phyloP scores from a whole-genome alignment of 2,113 vertebrate genomes.

The Hippocampus comes region DNA sequence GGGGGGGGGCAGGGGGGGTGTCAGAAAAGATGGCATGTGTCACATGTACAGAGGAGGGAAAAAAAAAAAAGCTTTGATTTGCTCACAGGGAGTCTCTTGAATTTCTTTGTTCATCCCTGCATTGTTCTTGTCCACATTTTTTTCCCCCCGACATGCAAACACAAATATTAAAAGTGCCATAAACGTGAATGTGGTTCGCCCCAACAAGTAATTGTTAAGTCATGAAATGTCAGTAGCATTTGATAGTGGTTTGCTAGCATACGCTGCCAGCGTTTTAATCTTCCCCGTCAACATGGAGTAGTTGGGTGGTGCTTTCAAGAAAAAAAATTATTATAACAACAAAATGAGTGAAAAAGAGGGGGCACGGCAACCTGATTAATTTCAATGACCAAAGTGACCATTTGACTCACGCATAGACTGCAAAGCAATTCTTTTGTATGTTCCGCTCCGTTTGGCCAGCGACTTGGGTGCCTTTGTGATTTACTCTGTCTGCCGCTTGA shows the following conservation, averaged over 20 bases:
- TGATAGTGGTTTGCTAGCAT: constrained; percentile 16
- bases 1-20: constrained; percentile 6
- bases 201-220: not conserved
- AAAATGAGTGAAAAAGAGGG: no score
- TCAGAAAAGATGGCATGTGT: constrained; percentile 20
- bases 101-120: not conserved
- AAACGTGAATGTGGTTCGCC: constrained; percentile 29
- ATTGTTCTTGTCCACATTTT: constrained; percentile 25
- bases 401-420: not conserved
- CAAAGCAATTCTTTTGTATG: not conserved
- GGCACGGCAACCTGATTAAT: not conserved
- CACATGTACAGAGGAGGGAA: constrained; percentile 36
- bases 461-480: not conserved
- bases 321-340: no score
- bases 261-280: not conserved
- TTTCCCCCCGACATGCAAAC: constrained; percentile 26
- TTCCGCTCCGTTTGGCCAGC: not conserved
- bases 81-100: constrained; percentile 12
- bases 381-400: not conserved
- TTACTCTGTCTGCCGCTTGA: not conserved
- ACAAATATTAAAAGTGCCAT: constrained; percentile 52
- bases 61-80: constrained; percentile 59
- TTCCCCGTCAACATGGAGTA: not conserved
- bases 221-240: constrained; percentile 39
- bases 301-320: not conserved